phyloP scores from a whole-genome alignment of 2,797 vertebrate species.

The Pterois miles region DNA sequence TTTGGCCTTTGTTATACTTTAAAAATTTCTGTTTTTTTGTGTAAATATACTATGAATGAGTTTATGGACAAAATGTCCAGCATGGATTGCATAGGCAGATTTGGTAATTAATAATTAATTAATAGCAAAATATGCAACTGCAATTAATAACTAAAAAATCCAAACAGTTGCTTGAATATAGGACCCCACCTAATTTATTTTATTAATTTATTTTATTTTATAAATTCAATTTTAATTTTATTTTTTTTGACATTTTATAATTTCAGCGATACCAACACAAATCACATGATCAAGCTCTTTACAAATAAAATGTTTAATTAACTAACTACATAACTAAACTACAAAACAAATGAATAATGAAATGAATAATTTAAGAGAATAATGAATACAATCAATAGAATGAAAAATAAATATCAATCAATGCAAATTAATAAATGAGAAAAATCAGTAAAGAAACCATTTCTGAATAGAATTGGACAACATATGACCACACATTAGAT shows the following conservation, averaged over 20 bases:
- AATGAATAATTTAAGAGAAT: not conserved
- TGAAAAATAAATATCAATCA: not conserved
- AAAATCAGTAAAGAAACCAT: not conserved
- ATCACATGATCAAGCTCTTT: not conserved
- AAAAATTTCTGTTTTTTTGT: conserved; percentile 1
- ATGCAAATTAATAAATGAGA: not conserved
- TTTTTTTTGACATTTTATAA: too few species aligned
- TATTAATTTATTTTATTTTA: too few species aligned
- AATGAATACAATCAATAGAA: not conserved
- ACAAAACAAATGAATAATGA: not conserved
- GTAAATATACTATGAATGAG: not conserved
- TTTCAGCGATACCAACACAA: not conserved
- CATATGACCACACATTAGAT: not conserved
- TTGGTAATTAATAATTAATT: too few species aligned
- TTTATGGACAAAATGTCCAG: conserved; percentile 3
- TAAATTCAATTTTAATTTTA: too few species aligned
- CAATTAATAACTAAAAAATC: too few species aligned
- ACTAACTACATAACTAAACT: not conserved
- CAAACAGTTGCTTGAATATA: too few species aligned
- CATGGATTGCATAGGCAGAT: not conserved
- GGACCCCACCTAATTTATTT: too few species aligned
- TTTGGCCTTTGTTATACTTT: conserved; percentile 20
- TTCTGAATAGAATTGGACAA: not conserved
- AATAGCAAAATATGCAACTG: too few species aligned
- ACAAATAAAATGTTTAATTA: not conserved